A percentile compares a stretch with the other conserved stretches of the same genome.
These are phyloP conservation scores for Latrodectus hesperus DNA, from an alignment of 2,888 invertebrate genomes.

Conservation along the genomic window DNA sequence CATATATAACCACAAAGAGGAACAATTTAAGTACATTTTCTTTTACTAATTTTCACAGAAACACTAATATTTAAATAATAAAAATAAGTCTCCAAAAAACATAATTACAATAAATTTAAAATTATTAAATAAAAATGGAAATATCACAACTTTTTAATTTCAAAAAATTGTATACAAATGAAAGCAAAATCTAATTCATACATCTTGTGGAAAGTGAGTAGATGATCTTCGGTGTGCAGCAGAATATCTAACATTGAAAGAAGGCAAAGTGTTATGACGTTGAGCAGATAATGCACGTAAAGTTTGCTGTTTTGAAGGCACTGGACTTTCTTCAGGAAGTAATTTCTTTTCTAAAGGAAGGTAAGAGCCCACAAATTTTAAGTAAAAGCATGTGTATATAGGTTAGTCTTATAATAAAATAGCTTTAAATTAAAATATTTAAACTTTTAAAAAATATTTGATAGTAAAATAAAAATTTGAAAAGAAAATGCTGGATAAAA, in stretches of 20 bases:
- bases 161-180: too few species aligned
- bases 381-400: not conserved
- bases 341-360: constrained; percentile 34
- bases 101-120: not conserved
- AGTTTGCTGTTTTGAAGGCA: constrained; percentile 3
- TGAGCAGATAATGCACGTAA: constrained; percentile 57
- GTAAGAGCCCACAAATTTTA: not conserved
- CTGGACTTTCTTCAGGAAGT: constrained; percentile 19
- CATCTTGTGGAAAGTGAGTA: constrained; percentile 36
- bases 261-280: constrained; percentile 52
- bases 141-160: too few species aligned
- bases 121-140: not conserved
- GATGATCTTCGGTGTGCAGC: constrained; percentile 47
- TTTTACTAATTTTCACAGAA: not conserved
- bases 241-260: constrained; percentile 54
- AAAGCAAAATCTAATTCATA: constrained; percentile 2
- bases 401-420: not conserved
- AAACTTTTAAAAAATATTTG: not conserved
- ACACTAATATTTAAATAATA: not conserved
- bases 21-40: too few species aligned
- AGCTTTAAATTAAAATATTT: not conserved
- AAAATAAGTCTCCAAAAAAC: constrained; percentile 1
- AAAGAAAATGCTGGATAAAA: not conserved
- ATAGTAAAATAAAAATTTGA: not conserved
- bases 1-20: not conserved